Evolutionary conservation across 2,888 invertebrate species (phyloP).

Genomic region (Drosophila acutilabella): DNA sequence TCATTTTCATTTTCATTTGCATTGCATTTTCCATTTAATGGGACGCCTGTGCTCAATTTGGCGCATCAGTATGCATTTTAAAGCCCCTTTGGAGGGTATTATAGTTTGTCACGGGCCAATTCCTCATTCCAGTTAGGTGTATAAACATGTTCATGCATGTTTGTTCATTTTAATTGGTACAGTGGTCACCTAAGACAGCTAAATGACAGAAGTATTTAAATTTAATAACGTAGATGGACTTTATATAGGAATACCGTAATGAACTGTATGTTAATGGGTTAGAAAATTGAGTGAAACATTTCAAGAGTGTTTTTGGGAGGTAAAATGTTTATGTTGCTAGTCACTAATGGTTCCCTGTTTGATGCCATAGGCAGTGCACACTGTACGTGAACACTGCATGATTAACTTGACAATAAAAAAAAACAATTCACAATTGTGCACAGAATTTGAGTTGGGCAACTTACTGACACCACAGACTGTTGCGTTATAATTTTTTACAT

Average conservation of each 20-base stretch:
- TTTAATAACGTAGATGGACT: too few species aligned
- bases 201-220: too few species aligned
- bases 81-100: conserved; percentile 30
- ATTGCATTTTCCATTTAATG: conserved; percentile 39
- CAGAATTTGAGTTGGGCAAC: background rate
- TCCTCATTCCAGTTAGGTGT: background rate
- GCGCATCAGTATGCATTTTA: conserved; percentile 30
- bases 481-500: conserved; percentile 19
- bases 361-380: background rate
- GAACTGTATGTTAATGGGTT: too few species aligned
- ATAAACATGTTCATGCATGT: background rate
- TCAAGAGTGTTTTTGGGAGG: too few species aligned
- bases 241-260: too few species aligned
- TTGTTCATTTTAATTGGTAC: conserved; percentile 5
- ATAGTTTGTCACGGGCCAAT: conserved; percentile 17
- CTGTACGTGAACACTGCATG: conserved; percentile 16
- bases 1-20: conserved; percentile 26
- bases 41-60: conserved; percentile 21
- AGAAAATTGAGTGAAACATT: too few species aligned
- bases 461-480: conserved; percentile 2
- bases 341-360: too few species aligned
- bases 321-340: too few species aligned
- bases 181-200: background rate
- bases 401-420: conserved; percentile 18
- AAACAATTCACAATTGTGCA: conserved; percentile 14